Percentiles rank a stretch among this genome's conserved stretches.
These are phyloP conservation scores for Amblyteles armatorius DNA, from an alignment of 2,888 invertebrate genomes.

Conservation along the genomic window DNA sequence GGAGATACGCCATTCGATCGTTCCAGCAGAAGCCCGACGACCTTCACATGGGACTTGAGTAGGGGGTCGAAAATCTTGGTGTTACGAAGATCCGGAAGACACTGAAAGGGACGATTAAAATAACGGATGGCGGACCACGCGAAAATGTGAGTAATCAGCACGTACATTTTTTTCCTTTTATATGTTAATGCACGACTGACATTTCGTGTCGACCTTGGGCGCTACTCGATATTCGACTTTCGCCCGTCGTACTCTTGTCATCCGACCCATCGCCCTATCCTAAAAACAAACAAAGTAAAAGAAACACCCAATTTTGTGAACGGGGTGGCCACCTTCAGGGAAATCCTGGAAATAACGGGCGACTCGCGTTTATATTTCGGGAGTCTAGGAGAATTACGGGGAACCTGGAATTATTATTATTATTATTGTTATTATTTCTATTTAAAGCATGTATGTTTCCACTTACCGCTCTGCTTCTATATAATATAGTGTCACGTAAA, in stretches of 20 bases:
- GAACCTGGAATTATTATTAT: background rate
- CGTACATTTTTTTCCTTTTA: background rate
- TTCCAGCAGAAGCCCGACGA: slow-evolving; percentile 15
- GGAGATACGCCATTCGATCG: background rate
- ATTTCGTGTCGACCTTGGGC: background rate
- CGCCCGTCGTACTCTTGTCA: background rate
- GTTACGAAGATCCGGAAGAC: slow-evolving; percentile 7
- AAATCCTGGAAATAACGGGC: background rate
- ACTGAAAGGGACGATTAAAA: slow-evolving; percentile 25
- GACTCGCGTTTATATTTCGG: background rate
- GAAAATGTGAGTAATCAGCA: slow-evolving; percentile 76
- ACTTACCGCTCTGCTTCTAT: no score
- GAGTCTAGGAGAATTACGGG: background rate
- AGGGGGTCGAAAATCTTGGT: slow-evolving; percentile 6
- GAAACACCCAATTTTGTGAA: background rate
- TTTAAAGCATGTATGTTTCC: no score
- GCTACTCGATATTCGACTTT: background rate
- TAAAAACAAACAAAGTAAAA: background rate
- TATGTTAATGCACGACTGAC: background rate
- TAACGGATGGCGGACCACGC: slow-evolving; percentile 76
- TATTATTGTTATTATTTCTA: no score
- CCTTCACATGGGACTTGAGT: slow-evolving; percentile 8
- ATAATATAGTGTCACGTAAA: no score
- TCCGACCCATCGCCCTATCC: background rate
- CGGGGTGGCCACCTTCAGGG: background rate